Base-by-base conservation (phyloP, 30 jellyfish, hydroid and myxozoan species). In the Mastigias papua region DNA sequence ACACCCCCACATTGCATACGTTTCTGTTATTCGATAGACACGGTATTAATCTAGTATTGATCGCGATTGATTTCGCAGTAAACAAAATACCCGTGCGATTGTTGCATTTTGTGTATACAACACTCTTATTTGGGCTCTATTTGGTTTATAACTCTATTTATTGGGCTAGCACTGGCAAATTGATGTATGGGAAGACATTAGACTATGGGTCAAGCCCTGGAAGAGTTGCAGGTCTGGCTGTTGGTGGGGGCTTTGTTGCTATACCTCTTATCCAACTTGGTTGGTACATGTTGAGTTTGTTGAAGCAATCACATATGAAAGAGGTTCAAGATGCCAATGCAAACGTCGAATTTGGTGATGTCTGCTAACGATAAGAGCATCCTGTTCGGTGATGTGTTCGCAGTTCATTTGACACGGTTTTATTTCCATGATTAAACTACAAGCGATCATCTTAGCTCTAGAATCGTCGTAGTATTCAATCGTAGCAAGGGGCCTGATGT, bases 11-110 rank as follows among this genome's bases (percentile, higher is more conserved):
- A 1, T 68, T 89, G 72, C 77, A 60, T 8, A 89, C 90, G 0
- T 89, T 19, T 67, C 70, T 90, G 26, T 78, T 81, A n/a, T 48
- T 90, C 31, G 97, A 90, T 60, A 93, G 97, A 11, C 97, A 90
- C 31, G 97, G 97, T 4, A 81, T 90, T 51, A 90, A 81, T 34
- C 69, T 81, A 1, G 48, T 35, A 0, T 60, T 90, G 75, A 46
- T 90, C 82, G 34, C 74, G 26, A 62, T 90, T 63, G 97, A 90
- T 63, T 81, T 90, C 46, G 19, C 34, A 21, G 25, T 90, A 46
- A 80, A 62, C 63, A 64, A 60, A 30, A 81, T 90, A 70, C 97
- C 97, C 19, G 19, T 63, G 73, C 93, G 93, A 28, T 7, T 90
- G 48, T 66, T 90, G 32, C 97, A 90, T 63, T 90, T 66, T 46